A percentile compares a stretch with the other conserved stretches of the same genome.
These are phyloP conservation scores for Axea sp. DNA, from an alignment of 2,888 invertebrate genomes.

Conservation along the genomic window DNA sequence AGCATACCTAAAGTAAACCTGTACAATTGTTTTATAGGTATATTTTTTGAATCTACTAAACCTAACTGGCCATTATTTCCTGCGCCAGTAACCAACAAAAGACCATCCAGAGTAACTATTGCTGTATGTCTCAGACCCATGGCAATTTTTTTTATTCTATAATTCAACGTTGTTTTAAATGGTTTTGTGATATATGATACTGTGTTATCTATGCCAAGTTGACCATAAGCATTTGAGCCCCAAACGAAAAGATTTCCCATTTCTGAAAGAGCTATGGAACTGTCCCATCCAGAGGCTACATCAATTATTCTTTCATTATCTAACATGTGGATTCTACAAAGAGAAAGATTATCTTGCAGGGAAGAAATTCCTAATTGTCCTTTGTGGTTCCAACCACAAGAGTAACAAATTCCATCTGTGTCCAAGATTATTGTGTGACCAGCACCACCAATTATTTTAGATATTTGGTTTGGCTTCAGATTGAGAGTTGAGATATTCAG, in stretches of 20 bases:
- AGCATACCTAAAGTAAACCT: slow-evolving; percentile 33
- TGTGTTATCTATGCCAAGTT: slow-evolving; percentile 82
- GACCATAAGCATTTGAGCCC: slow-evolving; percentile 89
- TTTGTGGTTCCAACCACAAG: slow-evolving; percentile 89
- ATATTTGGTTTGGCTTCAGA: slow-evolving; percentile 80
- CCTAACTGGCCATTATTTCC: slow-evolving; percentile 86
- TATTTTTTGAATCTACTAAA: slow-evolving; percentile 73
- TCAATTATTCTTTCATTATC: slow-evolving; percentile 82
- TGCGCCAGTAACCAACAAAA: slow-evolving; percentile 84
- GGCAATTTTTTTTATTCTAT: slow-evolving; percentile 82
- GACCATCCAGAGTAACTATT: slow-evolving; percentile 83
- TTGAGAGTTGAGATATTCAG: slow-evolving; percentile 75
- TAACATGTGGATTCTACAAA: slow-evolving; percentile 2
- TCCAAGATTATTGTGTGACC: slow-evolving; percentile 88
- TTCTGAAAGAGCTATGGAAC: slow-evolving; percentile 86
- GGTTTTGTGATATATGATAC: slow-evolving; percentile 70
- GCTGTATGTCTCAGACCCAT: slow-evolving; percentile 87
- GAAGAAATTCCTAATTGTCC: slow-evolving; percentile 84
- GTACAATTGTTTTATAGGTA: slow-evolving; percentile 15
- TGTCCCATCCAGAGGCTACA: slow-evolving; percentile 90
- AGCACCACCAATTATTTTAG: slow-evolving; percentile 87
- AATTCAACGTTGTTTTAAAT: slow-evolving; percentile 78
- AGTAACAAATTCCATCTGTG: slow-evolving; percentile 84
- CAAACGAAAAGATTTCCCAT: slow-evolving; percentile 87
- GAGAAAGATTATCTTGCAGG: slow-evolving; percentile 77